Base-by-base conservation (phyloP, 1,140 invertebrate species). In the Anastrepha ludens region DNA sequence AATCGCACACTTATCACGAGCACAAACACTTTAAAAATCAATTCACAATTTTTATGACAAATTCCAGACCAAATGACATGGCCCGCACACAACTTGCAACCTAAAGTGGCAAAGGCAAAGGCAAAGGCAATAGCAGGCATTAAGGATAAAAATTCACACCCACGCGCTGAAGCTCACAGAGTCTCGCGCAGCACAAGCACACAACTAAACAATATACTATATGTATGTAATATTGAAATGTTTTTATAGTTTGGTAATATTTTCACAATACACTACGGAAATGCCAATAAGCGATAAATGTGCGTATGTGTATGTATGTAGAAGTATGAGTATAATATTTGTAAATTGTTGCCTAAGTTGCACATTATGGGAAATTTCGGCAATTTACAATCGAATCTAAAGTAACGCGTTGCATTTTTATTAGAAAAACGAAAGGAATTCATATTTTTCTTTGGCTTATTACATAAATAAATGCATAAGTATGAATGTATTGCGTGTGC, bases 1-100 rank as follows among this genome's bases (percentile, higher is more conserved):
- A 74, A 74, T 47, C 11, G 67, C 41, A 44, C 39, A 44, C 39
- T 47, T 74, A 74, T n/a, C 67, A 44, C 39, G 41, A 47, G 41
- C 41, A 41, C 44, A 17, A 44, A 74, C 67, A 44, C 13, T 74
- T 74, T 47, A 74, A 74, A 74, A 74, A 74, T 74, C 41, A 74
- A 74, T 74, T 74, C 41, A 74, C 44, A 44, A 67, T 44, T 74
- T 74, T 74, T 74, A 74, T 74, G 67, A 74, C 67, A 74, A 74
- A 74, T 74, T 74, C 67, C 67, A 5, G 41, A 1, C 41, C 17
- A 15, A 74, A n/a, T 74, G 67, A 74, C 67, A 74, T 44, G 15
- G 41, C 41, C 67, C 15, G 67, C 67, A 74, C 67, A 74, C 67
- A 39, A 44, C 3, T 74, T 9, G 41, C 4, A 5, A 39, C 6